Conservation (phyloP, 2,888 invertebrate species). For the Leucania comma region DNA sequence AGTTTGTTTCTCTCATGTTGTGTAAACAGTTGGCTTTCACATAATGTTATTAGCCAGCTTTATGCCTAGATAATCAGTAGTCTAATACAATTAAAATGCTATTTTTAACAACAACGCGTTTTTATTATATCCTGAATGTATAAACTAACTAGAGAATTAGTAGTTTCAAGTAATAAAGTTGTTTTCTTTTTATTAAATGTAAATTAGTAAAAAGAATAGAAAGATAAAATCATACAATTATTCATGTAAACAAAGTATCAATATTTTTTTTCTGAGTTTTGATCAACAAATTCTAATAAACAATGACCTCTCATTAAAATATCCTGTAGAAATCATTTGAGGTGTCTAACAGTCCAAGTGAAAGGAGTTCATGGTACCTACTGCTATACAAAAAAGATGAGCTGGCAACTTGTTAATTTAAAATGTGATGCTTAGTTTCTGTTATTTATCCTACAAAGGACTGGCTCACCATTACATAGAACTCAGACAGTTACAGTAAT, state of each 20-base stretch:
- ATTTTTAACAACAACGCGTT: neutral
- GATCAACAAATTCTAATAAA: slow-evolving; percentile 12
- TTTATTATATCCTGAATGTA: neutral
- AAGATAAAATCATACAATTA: neutral
- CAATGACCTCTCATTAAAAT: neutral
- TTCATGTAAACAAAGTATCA: neutral
- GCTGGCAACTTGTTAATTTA: slow-evolving; percentile 43
- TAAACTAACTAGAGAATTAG: neutral
- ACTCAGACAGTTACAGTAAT: neutral
- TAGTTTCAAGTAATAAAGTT: neutral
- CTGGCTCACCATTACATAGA: neutral
- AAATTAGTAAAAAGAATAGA: no score
- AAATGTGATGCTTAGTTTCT: slow-evolving; percentile 6
- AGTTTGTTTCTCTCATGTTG: slow-evolving; percentile 58
- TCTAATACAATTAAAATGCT: neutral
- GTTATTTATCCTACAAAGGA: neutral
- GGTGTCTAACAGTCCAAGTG: slow-evolving; percentile 2
- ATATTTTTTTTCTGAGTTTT: neutral
- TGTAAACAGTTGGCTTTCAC: slow-evolving; percentile 66
- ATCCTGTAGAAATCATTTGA: neutral
- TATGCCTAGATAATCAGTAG: neutral
- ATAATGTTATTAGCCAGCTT: slow-evolving; percentile 31
- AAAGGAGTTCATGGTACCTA: slow-evolving; percentile 32
- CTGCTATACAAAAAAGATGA: slow-evolving; percentile 45
- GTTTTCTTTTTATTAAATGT: neutral